A percentile compares a stretch with the other conserved stretches of the same genome.
phyloP scores from a whole-genome alignment of 2,797 vertebrate species.

The Onychomys torridus region DNA sequence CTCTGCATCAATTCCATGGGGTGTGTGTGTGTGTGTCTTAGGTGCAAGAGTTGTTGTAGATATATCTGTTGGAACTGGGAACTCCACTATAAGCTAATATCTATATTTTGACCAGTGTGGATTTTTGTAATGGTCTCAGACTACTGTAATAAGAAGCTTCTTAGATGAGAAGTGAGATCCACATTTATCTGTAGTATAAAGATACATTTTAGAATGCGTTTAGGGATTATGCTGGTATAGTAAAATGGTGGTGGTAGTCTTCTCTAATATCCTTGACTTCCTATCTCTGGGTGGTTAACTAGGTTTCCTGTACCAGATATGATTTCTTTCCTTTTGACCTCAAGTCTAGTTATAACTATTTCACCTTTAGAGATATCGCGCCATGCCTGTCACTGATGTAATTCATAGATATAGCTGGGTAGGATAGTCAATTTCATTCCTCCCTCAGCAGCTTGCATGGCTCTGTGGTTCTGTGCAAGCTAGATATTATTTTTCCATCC shows the following conservation, averaged over 20 bases:
- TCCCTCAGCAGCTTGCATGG: background rate
- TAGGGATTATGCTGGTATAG: background rate
- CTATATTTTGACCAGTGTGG: background rate
- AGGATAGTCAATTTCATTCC: background rate
- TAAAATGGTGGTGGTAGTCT: background rate
- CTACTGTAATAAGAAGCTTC: background rate
- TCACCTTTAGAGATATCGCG: no score
- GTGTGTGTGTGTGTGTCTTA: background rate
- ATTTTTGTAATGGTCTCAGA: background rate
- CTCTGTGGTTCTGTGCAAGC: background rate
- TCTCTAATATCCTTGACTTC: background rate
- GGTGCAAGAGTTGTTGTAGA: background rate
- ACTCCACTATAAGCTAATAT: background rate
- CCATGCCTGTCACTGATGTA: background rate
- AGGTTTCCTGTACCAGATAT: background rate
- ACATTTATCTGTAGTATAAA: background rate
- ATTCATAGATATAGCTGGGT: background rate
- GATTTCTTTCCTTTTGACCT: background rate
- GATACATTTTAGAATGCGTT: background rate
- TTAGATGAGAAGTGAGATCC: background rate
- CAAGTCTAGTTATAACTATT: background rate
- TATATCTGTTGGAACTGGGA: background rate
- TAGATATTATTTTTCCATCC: background rate
- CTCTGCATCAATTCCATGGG: background rate
- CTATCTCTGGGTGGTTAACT: background rate